Evolutionary conservation across 1,140 invertebrate genomes (phyloP), one percentile per base, ranked within the genome.

Genomic region (Ruditapes philippinarum): DNA sequence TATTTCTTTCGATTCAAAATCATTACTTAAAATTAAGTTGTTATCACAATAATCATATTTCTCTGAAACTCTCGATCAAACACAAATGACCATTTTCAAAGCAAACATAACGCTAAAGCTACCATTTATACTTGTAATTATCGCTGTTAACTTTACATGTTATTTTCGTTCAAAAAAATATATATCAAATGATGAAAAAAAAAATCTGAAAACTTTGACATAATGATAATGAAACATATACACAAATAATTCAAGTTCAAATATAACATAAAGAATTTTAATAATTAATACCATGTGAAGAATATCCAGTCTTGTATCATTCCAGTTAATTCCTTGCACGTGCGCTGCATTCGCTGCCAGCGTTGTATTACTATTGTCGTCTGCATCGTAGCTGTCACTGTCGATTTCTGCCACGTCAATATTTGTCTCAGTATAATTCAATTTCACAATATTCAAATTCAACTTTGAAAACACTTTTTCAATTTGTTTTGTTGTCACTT

Each of bases 281-380:
- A 78, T 17, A 22, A n/a, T 2, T n/a, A 70, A 40, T 80, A 92
- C 91, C 70, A 65, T 89, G 40, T 91, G 87, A 51, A 92, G 65
- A 36, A 92, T 84, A 68, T 92, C 88, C 25, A 92, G 54, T 62
- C 86, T 65, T 28, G 91, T 70, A 80, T 92, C 88, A 74, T 70
- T 89, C 91, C 91, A 92, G 49, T 78, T 14, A 36, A 86, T 28
- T 14, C 14, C 70, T n/a, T 33, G 51, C 14, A 17, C 19, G 25
- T 1, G 19, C 9, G 25, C 22, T 22, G 5, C 19, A 12, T 12
- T 73, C 25, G 12, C 68, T 1, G 3, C 78, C 36, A 17, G 19
- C 0, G 51, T 38, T 0, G 28, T 14, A 82, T 68, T 49, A 38
- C 25, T 0, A 12, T 25, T 12, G n/a, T 60, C 33, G 62, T 60